Base-by-base conservation (phyloP, 2,113 vertebrate species). In the Brevimyrus niger region DNA sequence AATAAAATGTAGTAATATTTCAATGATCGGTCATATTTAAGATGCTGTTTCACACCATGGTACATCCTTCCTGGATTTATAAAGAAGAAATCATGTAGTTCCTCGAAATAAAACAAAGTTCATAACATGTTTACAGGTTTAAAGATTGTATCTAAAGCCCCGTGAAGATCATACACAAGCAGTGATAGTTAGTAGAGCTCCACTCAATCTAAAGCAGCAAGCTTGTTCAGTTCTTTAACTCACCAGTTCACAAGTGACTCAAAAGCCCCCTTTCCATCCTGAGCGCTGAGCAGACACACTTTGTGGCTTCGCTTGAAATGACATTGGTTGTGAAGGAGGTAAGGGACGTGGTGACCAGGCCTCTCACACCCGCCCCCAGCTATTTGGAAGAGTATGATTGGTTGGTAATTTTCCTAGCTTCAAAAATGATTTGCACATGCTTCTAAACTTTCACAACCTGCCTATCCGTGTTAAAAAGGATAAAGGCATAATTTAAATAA, bases 301-400 rank as follows among this genome's bases (percentile, higher is more conserved):
- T 92, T 92, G 93, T 94, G 89, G 91, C 91, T 90, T 91, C 80
- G 91, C 91, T 93, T 91, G 90, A 91, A 94, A 92, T 93, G 92
- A 92, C 93, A 94, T 91, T 31, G 90, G 91, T 91, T 89, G 88
- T 91, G 89, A 93, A 91, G 93, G 92, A 92, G 92, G 92, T 94
- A 91, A 93, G 90, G 91, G 90, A 90, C 89, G 92, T 65, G 90
- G 91, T 92, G 92, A 89, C 94, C 95, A 95, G 92, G 94, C 91
- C 86, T 90, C 55, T 90, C 50, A 91, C 85, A 92, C 89, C 50
- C 92, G 90, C 94, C 93, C 94, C 95, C 95, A 94, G 94, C 94
- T 94, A 93, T 93, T 92, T 91, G 61, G 35, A 87, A 89, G 65
- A 89, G 53, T 91, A 88, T 93, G 91, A 95, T 96, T 95, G 94